Percentiles rank a stretch among this genome's conserved stretches.
Conservation (phyloP, 2,113 vertebrate species). For the Nothocercus julius region DNA sequence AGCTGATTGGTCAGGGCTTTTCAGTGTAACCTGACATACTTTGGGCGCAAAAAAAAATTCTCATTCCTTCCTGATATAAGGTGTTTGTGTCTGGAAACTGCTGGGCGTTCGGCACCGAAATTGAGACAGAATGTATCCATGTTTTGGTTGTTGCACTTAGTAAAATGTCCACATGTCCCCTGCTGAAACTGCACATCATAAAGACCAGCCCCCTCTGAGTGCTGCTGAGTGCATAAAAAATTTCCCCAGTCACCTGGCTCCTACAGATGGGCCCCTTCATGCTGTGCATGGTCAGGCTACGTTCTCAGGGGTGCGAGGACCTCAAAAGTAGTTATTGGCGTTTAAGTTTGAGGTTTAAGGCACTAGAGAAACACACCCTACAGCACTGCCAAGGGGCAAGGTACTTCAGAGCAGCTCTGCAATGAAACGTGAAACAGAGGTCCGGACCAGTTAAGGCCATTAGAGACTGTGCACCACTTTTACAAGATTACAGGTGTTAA, state of each 20-base stretch:
- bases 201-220: background rate
- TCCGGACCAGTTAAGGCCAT: fast-evolving
- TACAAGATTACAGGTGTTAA: background rate
- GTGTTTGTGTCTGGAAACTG: background rate
- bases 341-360: background rate
- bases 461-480: background rate
- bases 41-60: background rate
- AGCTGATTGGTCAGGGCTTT: background rate
- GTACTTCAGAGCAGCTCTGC: background rate
- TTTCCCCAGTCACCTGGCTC: background rate
- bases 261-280: background rate
- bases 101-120: conserved; percentile 7
- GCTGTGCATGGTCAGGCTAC: background rate
- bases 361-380: background rate
- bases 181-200: background rate
- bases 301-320: background rate
- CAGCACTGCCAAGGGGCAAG: background rate
- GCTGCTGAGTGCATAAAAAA: background rate
- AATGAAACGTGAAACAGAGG: background rate
- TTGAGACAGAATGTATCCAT: background rate
- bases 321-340: background rate
- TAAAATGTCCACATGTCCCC: fast-evolving
- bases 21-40: background rate
- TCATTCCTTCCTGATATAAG: background rate
- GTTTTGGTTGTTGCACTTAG: conserved; percentile 1